These are phyloP conservation scores for Triplophysa bombifrons DNA, from an alignment of 2,797 vertebrate species.

Conservation along the genomic window DNA sequence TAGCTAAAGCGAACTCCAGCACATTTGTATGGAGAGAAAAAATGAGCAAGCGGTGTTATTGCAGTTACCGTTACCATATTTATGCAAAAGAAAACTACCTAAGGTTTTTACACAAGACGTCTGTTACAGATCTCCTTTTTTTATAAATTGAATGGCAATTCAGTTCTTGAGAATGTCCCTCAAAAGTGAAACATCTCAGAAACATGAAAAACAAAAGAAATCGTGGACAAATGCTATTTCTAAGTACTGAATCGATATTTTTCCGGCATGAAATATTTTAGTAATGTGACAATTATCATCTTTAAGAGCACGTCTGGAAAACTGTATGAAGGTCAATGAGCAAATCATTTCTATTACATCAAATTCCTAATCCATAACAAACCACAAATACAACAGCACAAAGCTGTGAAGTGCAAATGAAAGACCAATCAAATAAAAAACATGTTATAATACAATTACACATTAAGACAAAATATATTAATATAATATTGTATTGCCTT, in stretches of 20 bases:
- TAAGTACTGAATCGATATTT: no score
- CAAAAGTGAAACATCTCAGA: no score
- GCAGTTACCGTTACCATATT: not conserved
- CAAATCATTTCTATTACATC: not conserved
- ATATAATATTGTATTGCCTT: no score
- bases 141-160: no score
- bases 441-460: not conserved
- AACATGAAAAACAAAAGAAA: no score
- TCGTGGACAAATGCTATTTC: no score
- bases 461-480: not conserved
- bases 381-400: not conserved
- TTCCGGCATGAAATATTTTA: no score
- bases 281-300: no score
- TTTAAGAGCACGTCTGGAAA: no score
- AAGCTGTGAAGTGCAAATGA: not conserved
- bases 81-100: slow-evolving; percentile 1
- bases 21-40: slow-evolving; percentile 4
- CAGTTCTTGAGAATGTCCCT: no score
- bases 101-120: slow-evolving; percentile 9
- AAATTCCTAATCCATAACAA: not conserved
- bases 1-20: slow-evolving; percentile 9
- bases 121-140: no score
- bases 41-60: not conserved
- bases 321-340: no score
- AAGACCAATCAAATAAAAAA: not conserved